Conservation (phyloP, 1,140 invertebrate species). For the Sminthurinus signatus region DNA sequence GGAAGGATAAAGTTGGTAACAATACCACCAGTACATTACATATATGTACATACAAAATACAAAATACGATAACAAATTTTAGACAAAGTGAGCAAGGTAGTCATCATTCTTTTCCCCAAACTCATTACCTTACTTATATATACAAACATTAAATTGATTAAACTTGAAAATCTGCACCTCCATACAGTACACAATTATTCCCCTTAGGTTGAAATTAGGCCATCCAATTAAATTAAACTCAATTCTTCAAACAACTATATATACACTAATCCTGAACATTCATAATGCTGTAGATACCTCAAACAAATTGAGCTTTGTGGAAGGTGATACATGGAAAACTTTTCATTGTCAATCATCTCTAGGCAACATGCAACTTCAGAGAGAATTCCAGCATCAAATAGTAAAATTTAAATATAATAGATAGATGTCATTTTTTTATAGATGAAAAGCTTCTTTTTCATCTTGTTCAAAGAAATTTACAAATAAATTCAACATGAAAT, state of each 20-base stretch:
- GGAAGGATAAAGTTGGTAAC: too few relatives aligned
- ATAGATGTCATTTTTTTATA: not conserved
- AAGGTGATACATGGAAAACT: not conserved
- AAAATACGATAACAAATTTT: too few relatives aligned
- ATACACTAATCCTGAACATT: too few relatives aligned
- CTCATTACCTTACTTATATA: too few relatives aligned
- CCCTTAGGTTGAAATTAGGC: slow-evolving; percentile 10
- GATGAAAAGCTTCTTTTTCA: not conserved
- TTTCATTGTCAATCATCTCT: slow-evolving; percentile 4
- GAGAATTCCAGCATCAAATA: not conserved
- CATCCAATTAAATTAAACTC: slow-evolving; percentile 19
- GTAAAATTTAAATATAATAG: not conserved
- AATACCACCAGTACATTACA: not conserved
- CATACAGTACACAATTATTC: too few relatives aligned
- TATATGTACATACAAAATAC: not conserved
- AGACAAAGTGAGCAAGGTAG: too few relatives aligned
- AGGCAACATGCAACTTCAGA: not conserved
- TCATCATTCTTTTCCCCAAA: too few relatives aligned
- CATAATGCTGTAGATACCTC: too few relatives aligned
- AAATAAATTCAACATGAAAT: too few relatives aligned
- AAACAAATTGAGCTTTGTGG: not conserved
- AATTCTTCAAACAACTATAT: not conserved
- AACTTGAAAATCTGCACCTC: not conserved
- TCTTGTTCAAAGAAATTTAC: not conserved
- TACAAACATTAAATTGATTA: not conserved